A percentile compares a stretch with the other conserved stretches of the same genome.
Evolutionary conservation across 2,888 invertebrate species (phyloP).

Genomic region (Phyto melanocephala): DNA sequence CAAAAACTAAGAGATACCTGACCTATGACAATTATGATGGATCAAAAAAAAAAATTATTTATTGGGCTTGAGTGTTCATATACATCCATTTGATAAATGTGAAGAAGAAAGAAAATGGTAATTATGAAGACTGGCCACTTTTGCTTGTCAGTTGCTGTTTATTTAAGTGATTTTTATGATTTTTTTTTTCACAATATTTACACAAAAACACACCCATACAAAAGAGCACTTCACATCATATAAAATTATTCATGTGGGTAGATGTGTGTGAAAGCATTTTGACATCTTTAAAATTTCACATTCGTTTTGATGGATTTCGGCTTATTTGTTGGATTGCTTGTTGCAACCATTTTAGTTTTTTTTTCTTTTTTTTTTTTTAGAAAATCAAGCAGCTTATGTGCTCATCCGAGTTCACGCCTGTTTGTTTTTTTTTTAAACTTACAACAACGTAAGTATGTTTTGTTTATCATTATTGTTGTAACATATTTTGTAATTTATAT

Average conservation of each 20-base stretch:
- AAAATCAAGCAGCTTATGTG: not conserved
- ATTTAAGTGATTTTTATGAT: not conserved
- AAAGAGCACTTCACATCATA: not conserved
- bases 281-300: not conserved
- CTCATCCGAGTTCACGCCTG: not conserved
- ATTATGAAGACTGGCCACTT: conserved; percentile 23
- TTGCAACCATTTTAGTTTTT: not conserved
- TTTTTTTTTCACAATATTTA: not conserved
- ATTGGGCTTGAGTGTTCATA: not conserved
- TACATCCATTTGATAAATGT: not conserved
- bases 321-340: not conserved
- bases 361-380: not conserved
- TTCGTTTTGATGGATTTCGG: not conserved
- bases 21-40: conserved; percentile 46
- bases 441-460: too few relatives aligned
- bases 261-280: not conserved
- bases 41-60: not conserved
- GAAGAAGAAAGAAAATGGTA: not conserved
- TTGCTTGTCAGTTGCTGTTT: not conserved
- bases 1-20: conserved; percentile 36
- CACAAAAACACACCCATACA: not conserved
- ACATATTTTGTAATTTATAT: not conserved
- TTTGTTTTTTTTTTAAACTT: not conserved
- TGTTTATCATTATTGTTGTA: not conserved
- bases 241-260: not conserved